Base-by-base conservation (phyloP, 2,797 vertebrate genomes). In the Cynodonichthys magdalenae region DNA sequence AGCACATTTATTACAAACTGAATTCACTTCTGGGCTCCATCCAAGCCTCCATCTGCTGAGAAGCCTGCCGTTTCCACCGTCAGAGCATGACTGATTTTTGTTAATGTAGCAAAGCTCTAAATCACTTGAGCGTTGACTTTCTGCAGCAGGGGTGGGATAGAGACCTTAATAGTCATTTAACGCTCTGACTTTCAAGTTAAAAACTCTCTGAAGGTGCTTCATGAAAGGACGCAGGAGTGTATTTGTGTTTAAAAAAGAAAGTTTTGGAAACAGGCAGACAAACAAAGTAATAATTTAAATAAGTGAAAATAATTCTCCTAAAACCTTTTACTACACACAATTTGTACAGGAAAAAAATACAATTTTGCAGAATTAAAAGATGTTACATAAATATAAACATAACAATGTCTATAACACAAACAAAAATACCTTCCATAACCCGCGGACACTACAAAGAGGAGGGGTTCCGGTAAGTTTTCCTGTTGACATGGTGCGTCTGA, bases 1-100 rank as follows among this genome's bases (percentile, higher is more conserved):
- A 77, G 84, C 87, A 79, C 81, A 75, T 93, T 89, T 84, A 88
- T 80, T 89, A 84, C 85, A 87, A 90, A 90, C 88, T 68, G 75
- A 91, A 90, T 91, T 90, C 84, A 86, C 60, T 47, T 45, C 68
- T 92, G 90, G 88, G 72, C 75, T 62, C 18, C 0, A 34, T 87
- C 90, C 90, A 91, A 87, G 82, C 81, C 79, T 66, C 82, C 87
- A 88, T 85, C 88, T 92, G 89, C 79, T 12, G 69, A 72, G 65
- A 62, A 83, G 76, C 64, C 64, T 36, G 71, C 63, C 18, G 69
- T 73, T 89, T 71, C 80, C 68, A 59, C 61, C 67, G 64, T 44
- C 70, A 17, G 64, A 86, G 84, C 85, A 62, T 89, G 90, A 93
- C 90, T 71, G 91, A 92, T 89, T 91, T 39, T 74, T 73, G 83